A percentile compares a stretch with the other conserved stretches of the same genome.
phyloP scores from a whole-genome alignment of 2,113 vertebrate species.

The pig (Sus scrofa) region T2T-Sscrofa CM000820.6:44302001-44302500 shows the following conservation, averaged over 20 bases:
- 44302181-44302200: neutral
- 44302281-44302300: constrained; percentile 14
- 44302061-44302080: neutral
- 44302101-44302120: neutral
- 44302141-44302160: neutral
- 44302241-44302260: neutral
- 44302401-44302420: constrained; percentile 86
- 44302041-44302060: neutral
- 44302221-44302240: neutral
- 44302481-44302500: constrained; percentile 29
- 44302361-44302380: constrained; percentile 83
- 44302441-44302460: constrained; percentile 79
- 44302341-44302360: constrained; percentile 73
- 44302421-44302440: constrained; percentile 65
- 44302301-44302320: neutral
- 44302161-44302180: neutral
- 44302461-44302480: constrained; percentile 76
- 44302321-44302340: constrained; percentile 63
- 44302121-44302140: neutral
- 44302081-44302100: neutral
- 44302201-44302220: neutral
- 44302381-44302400: constrained; percentile 81
- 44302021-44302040: too few relatives aligned
- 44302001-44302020: too few relatives aligned
- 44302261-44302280: neutral